Evolutionary conservation across 2,888 invertebrate species (phyloP).

Genomic region (Subacronicta megacephala): DNA sequence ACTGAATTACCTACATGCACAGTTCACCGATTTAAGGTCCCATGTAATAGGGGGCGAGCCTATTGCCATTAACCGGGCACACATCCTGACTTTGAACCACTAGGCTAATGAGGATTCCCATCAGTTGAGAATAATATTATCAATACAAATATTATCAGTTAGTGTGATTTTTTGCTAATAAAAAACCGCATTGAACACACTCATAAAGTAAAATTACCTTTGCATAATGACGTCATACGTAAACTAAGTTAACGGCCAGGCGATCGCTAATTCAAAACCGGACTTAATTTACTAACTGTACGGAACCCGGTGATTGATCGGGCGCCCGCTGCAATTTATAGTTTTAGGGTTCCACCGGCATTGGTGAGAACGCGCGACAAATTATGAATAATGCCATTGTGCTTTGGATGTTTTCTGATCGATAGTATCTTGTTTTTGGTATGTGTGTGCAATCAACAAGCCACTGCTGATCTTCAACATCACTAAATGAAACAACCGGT

Average conservation of each 20-base stretch:
- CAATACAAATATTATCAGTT: too few relatives aligned
- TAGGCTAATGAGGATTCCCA: too few relatives aligned
- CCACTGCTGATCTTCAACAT: too few relatives aligned
- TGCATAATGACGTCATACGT: constrained; percentile 45
- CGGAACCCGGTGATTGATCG: constrained; percentile 71
- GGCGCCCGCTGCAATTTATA: constrained; percentile 65
- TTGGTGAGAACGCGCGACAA: constrained; percentile 66
- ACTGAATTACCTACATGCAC: too few relatives aligned
- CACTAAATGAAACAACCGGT: background rate
- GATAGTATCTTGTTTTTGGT: constrained; percentile 60
- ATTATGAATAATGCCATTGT: constrained; percentile 77
- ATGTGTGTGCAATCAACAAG: constrained; percentile 5
- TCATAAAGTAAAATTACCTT: constrained; percentile 34
- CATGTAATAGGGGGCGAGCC: too few relatives aligned
- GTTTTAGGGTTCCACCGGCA: constrained; percentile 60
- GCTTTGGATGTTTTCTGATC: constrained; percentile 62
- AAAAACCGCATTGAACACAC: constrained; percentile 9
- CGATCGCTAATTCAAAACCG: constrained; percentile 51
- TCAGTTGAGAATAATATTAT: too few relatives aligned
- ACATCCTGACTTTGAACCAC: too few relatives aligned
- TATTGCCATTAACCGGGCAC: too few relatives aligned
- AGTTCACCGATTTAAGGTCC: too few relatives aligned
- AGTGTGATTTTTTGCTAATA: too few relatives aligned
- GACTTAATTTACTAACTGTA: constrained; percentile 59
- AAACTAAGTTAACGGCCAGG: constrained; percentile 46